A percentile compares a stretch with the other conserved stretches of the same genome.
Evolutionary conservation across 2,113 vertebrate species (phyloP).

Genomic region (Nycticorax nycticorax): DNA sequence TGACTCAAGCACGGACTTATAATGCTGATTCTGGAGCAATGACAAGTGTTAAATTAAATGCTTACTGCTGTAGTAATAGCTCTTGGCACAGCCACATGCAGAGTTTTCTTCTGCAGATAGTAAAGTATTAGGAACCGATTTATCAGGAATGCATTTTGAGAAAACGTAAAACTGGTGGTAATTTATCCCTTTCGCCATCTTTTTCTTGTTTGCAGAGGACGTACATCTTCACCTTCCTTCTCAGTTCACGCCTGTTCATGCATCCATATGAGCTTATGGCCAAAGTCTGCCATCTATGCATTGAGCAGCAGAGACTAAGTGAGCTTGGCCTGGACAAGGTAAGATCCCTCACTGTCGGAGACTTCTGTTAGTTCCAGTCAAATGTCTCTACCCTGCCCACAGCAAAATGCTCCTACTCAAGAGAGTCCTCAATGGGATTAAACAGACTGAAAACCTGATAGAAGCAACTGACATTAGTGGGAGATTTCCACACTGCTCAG

Average conservation of each 20-base stretch:
- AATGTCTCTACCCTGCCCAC: neutral
- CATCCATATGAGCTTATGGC: slow-evolving; percentile 90
- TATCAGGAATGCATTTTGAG: neutral
- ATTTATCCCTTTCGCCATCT: neutral
- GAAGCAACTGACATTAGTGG: neutral
- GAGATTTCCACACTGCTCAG: neutral
- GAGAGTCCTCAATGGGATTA: neutral
- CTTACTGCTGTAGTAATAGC: neutral
- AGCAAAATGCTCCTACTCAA: neutral
- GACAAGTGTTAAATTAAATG: neutral
- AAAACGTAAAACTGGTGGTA: neutral
- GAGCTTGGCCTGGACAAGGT: slow-evolving; percentile 88
- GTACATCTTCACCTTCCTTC: slow-evolving; percentile 93
- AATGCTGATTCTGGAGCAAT: neutral
- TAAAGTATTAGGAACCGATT: neutral
- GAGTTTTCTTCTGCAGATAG: neutral
- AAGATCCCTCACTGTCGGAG: neutral
- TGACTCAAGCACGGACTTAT: neutral
- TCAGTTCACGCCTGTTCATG: slow-evolving; percentile 92
- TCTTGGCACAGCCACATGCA: neutral
- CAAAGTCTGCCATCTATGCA: slow-evolving; percentile 87
- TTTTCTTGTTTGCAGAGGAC: slow-evolving; percentile 80
- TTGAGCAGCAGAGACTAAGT: slow-evolving; percentile 82
- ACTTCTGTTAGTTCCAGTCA: neutral
- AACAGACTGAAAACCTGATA: neutral